Base-by-base conservation (phyloP, 2,113 vertebrate species). In the Actenoides lindsayi region DNA sequence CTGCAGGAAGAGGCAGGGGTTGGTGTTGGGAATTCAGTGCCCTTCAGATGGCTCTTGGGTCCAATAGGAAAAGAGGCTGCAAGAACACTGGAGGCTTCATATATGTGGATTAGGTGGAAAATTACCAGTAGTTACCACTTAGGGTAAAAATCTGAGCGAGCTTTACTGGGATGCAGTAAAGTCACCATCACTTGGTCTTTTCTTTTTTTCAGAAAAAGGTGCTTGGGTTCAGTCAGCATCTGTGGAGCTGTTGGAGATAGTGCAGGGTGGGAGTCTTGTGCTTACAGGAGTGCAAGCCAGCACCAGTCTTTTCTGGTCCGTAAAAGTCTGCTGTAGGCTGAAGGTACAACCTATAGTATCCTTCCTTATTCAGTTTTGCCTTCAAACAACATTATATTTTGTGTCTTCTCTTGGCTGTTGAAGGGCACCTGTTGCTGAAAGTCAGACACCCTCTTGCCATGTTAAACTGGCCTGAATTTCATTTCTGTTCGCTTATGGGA, bases 401-500 rank as follows among this genome's bases (percentile, higher is more conserved):
- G 37, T 87, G 48, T 81, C 44, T 65, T 78, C 73, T 87, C 28
- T 64, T 69, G 39, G 33, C n/a, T 81, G 35, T 51, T n/a, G 35
- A 56, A 19, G 51, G 60, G 50, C 27, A 59, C 3, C 23, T 70
- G 31, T 54, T 53, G 48, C 37, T 87, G 19, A 48, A 64, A 16
- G 35, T 46, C 44, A 37, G 50, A 24, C 25, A 65, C 33, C 27
- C 21, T 80, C 37, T 67, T 30, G 20, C 25, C 17, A 2, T 39
- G 9, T 62, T 93, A 94, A 46, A 78, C 7, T 41, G 46, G 89
- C 64, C 94, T 70, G 33, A 97, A 57, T 74, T 97, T 97, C 97
- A 97, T 97, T 86, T 97, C 98, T 0, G 83, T 86, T 80, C 27
- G 12, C 88, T 94, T 93, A 56, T 93, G 86, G 94, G 97, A 96